phyloP scores from a whole-genome alignment of 2,797 vertebrate genomes.

The Astyanax mexicanus region DNA sequence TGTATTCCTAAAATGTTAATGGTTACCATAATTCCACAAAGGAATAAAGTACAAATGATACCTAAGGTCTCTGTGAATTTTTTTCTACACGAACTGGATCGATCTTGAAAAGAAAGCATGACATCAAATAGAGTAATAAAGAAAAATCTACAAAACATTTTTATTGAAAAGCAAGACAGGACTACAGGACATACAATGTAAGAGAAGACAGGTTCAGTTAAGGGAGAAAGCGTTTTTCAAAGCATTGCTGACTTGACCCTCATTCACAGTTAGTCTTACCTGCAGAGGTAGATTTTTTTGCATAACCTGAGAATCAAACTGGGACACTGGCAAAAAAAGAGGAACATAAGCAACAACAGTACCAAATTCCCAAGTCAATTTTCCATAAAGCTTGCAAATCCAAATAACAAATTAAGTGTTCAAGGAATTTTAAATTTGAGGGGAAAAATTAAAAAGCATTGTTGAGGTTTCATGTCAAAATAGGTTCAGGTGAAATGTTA shows the following conservation, averaged over 20 bases:
- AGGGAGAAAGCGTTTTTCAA: slow-evolving; percentile 76
- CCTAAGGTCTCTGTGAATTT: not conserved
- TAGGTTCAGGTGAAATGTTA: slow-evolving; percentile 11
- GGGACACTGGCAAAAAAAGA: slow-evolving; percentile 77
- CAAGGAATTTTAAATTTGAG: not conserved
- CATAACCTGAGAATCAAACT: slow-evolving; percentile 92
- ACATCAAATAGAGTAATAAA: slow-evolving; percentile 8
- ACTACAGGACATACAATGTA: slow-evolving; percentile 86
- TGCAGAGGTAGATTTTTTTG: slow-evolving; percentile 96
- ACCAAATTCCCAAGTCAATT: slow-evolving; percentile 23
- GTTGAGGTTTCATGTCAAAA: slow-evolving; percentile 14
- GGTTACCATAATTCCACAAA: slow-evolving; percentile 4
- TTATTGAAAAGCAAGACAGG: slow-evolving; percentile 94
- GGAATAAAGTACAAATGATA: slow-evolving; percentile 38
- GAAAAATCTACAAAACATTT: slow-evolving; percentile 92
- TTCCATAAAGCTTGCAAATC: slow-evolving; percentile 5
- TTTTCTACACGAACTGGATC: not conserved
- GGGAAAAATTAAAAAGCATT: not conserved
- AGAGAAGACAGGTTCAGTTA: slow-evolving; percentile 72
- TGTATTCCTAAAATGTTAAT: slow-evolving; percentile 44
- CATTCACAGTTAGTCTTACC: slow-evolving; percentile 91
- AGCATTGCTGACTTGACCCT: slow-evolving; percentile 83
- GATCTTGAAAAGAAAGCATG: not conserved
- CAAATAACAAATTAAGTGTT: not conserved
- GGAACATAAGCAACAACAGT: slow-evolving; percentile 40